A percentile compares a stretch with the other conserved stretches of the same genome.
These are phyloP conservation scores for Ophion slaviceki DNA, from an alignment of 2,888 invertebrate species.

Conservation along the genomic window DNA sequence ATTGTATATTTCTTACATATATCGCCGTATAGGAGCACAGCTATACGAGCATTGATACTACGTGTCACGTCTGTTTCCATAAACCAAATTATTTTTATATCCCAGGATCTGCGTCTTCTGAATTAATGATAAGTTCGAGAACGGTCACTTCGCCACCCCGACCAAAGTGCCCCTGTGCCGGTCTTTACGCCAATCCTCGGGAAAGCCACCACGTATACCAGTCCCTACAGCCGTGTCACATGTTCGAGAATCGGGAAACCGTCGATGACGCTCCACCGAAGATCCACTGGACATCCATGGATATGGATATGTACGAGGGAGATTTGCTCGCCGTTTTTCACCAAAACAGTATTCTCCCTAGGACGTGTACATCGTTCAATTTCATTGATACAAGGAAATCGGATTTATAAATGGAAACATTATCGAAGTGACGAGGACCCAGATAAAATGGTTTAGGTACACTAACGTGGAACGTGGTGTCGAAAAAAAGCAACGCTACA, in stretches of 20 bases:
- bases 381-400: constrained; percentile 27
- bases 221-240: constrained; percentile 56
- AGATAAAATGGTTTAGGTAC: constrained; percentile 50
- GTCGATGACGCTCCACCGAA: constrained; percentile 47
- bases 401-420: constrained; percentile 38
- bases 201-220: constrained; percentile 17
- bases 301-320: constrained; percentile 61
- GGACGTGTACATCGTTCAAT: constrained; percentile 31
- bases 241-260: constrained; percentile 69
- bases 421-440: constrained; percentile 21
- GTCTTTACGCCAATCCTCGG: constrained; percentile 39
- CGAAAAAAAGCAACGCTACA: not conserved
- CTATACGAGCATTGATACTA: constrained; percentile 53
- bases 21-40: not conserved
- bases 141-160: constrained; percentile 72
- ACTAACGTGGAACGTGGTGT: not conserved
- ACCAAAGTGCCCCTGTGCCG: constrained; percentile 37
- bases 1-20: constrained; percentile 57
- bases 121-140: constrained; percentile 80
- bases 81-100: constrained; percentile 83
- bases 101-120: constrained; percentile 79
- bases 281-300: constrained; percentile 30
- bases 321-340: constrained; percentile 68
- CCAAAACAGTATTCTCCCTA: constrained; percentile 50
- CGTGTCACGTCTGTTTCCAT: constrained; percentile 81